These are phyloP conservation scores for Vesta saturnalis DNA, from an alignment of 2,888 invertebrate genomes.

Conservation along the genomic window DNA sequence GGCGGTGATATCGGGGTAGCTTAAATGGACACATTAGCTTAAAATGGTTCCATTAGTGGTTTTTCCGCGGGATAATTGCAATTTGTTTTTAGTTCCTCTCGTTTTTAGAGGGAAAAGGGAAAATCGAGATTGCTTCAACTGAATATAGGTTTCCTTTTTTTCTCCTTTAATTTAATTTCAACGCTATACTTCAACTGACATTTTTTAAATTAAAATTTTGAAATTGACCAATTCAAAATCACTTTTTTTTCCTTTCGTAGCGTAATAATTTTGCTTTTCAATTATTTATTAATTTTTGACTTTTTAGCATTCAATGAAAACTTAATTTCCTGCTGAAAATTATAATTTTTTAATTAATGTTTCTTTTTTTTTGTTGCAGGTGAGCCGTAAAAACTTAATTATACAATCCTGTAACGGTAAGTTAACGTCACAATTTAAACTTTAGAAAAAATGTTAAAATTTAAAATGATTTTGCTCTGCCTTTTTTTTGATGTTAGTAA, in stretches of 20 bases:
- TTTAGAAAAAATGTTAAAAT: neutral
- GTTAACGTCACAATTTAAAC: neutral
- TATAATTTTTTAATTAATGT: neutral
- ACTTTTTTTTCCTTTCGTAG: neutral
- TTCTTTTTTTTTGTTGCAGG: constrained; percentile 2
- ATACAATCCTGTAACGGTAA: constrained; percentile 2
- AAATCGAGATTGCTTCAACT: constrained; percentile 22
- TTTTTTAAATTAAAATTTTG: constrained; percentile 10
- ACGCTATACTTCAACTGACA: constrained; percentile 6
- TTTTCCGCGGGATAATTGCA: constrained; percentile 27
- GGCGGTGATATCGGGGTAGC: constrained; percentile 10
- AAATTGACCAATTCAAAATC: constrained; percentile 9
- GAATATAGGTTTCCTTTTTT: constrained; percentile 21
- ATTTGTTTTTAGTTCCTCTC: constrained; percentile 30
- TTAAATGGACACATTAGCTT: constrained; percentile 25
- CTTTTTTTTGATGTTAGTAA: neutral
- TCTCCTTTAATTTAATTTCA: constrained; percentile 19
- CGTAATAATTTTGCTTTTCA: neutral
- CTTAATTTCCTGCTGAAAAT: neutral
- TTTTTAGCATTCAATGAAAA: neutral
- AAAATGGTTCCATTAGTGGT: constrained; percentile 26
- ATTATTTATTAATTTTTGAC: constrained; percentile 2
- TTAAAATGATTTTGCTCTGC: neutral
- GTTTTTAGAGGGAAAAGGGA: constrained; percentile 35
- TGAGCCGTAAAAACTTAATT: neutral